Evolutionary conservation across 2,888 invertebrate genomes (phyloP).

Genomic region (Ophion slaviceki): DNA sequence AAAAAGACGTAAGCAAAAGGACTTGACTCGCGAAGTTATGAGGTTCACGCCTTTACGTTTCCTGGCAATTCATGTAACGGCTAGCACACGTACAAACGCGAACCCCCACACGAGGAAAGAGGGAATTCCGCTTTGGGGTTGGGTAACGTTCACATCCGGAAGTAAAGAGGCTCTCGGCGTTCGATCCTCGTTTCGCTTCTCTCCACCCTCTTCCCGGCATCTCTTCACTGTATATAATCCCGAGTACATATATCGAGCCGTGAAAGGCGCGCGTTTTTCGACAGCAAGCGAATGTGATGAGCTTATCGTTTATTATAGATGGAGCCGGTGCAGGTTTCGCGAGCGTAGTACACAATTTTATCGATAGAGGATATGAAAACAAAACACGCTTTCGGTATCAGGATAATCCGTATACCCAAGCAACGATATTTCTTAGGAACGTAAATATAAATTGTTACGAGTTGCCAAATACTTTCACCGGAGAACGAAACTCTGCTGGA

Average conservation of each 20-base stretch:
- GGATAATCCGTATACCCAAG: not conserved
- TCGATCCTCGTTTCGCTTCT: slow-evolving; percentile 2
- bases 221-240: slow-evolving; percentile 15
- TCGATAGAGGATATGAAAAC: slow-evolving; percentile 32
- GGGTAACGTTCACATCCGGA: slow-evolving; percentile 17
- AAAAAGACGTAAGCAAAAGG: not conserved
- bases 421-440: not conserved
- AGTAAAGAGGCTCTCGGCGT: slow-evolving; percentile 20
- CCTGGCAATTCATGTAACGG: not conserved
- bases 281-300: slow-evolving; percentile 27
- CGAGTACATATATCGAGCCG: not conserved
- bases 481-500: not conserved
- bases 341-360: slow-evolving; percentile 28
- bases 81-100: not conserved
- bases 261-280: not conserved
- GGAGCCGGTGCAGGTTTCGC: not conserved
- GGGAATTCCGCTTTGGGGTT: not conserved
- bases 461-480: not conserved
- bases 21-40: not conserved
- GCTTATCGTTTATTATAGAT: slow-evolving; percentile 24
- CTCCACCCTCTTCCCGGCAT: slow-evolving; percentile 7
- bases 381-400: slow-evolving; percentile 1
- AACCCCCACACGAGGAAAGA: not conserved
- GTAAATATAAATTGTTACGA: not conserved
- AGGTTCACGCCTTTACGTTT: not conserved